Evolutionary conservation across 2,113 vertebrate genomes (phyloP).

Genomic region (Sylvietta virens): DNA sequence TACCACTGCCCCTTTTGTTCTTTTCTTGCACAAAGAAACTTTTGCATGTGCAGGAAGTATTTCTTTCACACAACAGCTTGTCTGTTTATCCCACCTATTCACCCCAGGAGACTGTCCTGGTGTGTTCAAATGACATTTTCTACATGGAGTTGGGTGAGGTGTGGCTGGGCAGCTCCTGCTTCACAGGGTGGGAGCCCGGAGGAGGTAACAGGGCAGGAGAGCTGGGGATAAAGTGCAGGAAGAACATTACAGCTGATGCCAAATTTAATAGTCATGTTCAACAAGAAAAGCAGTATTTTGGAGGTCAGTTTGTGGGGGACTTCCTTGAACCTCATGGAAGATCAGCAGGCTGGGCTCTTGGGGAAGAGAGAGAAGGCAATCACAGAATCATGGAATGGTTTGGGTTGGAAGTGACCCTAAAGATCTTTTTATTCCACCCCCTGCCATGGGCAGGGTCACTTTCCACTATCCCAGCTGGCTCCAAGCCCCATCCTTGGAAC

Average conservation of each 20-base stretch:
- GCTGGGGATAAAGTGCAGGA: neutral
- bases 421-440: fast-evolving
- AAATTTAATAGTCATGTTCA: neutral
- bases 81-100: neutral
- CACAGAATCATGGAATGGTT: neutral
- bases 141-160: fast-evolving
- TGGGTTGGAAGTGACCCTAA: neutral
- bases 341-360: neutral
- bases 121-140: neutral
- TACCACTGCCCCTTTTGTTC: too few relatives aligned
- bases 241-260: neutral
- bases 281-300: neutral
- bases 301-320: neutral
- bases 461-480: neutral
- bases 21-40: neutral
- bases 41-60: neutral
- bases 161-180: neutral
- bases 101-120: neutral
- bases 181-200: fast-evolving
- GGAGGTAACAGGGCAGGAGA: neutral
- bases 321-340: neutral
- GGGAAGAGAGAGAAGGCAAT: neutral
- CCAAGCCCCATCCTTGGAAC: fast-evolving
- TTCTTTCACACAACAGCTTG: neutral
- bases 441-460: neutral